Conservation (phyloP, 1,140 invertebrate species). For the Dermatophagoides farinae region DNA sequence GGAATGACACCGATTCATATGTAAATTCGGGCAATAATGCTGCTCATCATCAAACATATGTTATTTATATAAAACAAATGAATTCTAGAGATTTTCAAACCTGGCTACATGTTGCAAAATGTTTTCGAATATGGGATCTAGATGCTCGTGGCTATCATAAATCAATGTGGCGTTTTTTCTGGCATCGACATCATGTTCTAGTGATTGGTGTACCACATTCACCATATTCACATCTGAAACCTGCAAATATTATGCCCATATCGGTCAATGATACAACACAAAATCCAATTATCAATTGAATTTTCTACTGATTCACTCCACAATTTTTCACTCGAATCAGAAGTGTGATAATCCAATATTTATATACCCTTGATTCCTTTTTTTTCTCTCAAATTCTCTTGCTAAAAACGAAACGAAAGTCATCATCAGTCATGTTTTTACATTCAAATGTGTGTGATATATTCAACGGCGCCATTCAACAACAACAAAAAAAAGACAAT, state of each 20-base stretch:
- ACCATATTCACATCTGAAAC: slow-evolving; percentile 28
- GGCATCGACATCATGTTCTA: slow-evolving; percentile 33
- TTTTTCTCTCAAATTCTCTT: too few species aligned
- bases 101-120: slow-evolving; percentile 42
- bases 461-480: too few species aligned
- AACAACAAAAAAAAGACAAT: too few species aligned
- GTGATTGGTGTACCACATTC: slow-evolving; percentile 38
- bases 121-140: slow-evolving; percentile 43
- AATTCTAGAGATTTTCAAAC: slow-evolving; percentile 34
- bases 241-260: background rate
- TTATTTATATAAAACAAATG: slow-evolving; percentile 40
- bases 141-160: slow-evolving; percentile 41
- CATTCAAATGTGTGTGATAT: too few species aligned
- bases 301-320: too few species aligned
- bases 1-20: background rate
- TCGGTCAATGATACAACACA: background rate
- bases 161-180: slow-evolving; percentile 37
- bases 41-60: slow-evolving; percentile 27
- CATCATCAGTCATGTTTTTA: too few species aligned
- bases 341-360: too few species aligned
- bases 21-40: too few species aligned
- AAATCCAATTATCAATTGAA: background rate
- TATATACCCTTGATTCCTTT: too few species aligned
- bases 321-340: too few species aligned
- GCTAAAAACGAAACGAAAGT: too few species aligned